A percentile compares a stretch with the other conserved stretches of the same genome.
Conservation (phyloP, 2,113 vertebrate genomes). For the Epinephelus moara region DNA sequence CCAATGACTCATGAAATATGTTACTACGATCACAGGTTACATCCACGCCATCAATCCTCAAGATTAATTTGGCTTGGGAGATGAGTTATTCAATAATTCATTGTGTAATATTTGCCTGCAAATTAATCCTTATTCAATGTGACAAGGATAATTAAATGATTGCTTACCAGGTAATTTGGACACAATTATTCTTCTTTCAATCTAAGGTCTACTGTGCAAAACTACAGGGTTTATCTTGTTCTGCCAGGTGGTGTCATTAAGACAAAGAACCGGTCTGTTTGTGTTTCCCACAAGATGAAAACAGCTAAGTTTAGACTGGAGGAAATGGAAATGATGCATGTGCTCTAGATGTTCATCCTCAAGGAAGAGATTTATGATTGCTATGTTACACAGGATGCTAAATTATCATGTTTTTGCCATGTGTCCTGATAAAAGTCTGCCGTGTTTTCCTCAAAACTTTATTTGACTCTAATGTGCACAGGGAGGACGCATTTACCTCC, state of each 20-base stretch:
- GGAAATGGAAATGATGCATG: conserved; percentile 62
- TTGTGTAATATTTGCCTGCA: conserved; percentile 80
- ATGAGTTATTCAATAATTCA: conserved; percentile 84
- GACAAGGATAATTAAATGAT: conserved; percentile 82
- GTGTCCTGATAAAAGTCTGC: conserved; percentile 5
- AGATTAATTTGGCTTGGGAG: conserved; percentile 80
- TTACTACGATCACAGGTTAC: conserved; percentile 72
- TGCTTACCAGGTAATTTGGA: conserved; percentile 83
- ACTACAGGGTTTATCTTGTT: conserved; percentile 29
- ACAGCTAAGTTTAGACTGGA: conserved; percentile 67
- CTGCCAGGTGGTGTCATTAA: conserved; percentile 69
- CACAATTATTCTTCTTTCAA: conserved; percentile 80
- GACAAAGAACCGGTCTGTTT: conserved; percentile 45
- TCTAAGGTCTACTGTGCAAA: conserved; percentile 40
- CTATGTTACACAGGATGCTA: conserved; percentile 28
- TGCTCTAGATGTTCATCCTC: conserved; percentile 61
- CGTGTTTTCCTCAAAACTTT: neutral
- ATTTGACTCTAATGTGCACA: conserved; percentile 16
- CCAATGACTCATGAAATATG: conserved; percentile 68
- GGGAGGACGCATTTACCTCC: conserved; percentile 4
- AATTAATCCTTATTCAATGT: conserved; percentile 82
- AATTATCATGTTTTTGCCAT: conserved; percentile 13
- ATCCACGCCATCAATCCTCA: conserved; percentile 79
- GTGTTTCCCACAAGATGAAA: conserved; percentile 70
- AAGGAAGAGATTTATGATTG: conserved; percentile 63